Evolutionary conservation across 2,888 invertebrate species (phyloP).

Genomic region (Dascillus cervinus): DNA sequence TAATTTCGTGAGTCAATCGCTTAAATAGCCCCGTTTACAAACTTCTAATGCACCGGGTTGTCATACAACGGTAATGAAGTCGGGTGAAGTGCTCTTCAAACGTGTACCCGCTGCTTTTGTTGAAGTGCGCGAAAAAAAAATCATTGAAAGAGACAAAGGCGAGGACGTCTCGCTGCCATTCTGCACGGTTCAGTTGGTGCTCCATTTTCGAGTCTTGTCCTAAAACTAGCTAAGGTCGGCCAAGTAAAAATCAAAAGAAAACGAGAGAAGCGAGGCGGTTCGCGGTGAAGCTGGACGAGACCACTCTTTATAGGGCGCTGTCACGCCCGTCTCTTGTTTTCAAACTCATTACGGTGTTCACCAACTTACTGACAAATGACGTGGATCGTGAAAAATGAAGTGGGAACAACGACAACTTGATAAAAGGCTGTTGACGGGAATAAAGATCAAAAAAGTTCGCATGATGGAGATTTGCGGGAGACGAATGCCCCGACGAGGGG

Average conservation of each 20-base stretch:
- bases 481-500: slow-evolving; percentile 13
- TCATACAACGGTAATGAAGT: slow-evolving; percentile 22
- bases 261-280: slow-evolving; percentile 11
- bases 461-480: slow-evolving; percentile 17
- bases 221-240: slow-evolving; percentile 18
- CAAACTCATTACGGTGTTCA: slow-evolving; percentile 42
- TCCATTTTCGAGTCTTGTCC: slow-evolving; percentile 24
- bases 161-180: slow-evolving; percentile 17
- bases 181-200: slow-evolving; percentile 25
- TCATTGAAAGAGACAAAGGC: slow-evolving; percentile 19
- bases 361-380: slow-evolving; percentile 43
- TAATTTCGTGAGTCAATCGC: slow-evolving; percentile 19
- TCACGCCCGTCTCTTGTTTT: slow-evolving; percentile 43
- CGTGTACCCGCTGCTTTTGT: slow-evolving; percentile 20
- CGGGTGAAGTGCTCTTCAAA: slow-evolving; percentile 19
- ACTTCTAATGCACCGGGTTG: slow-evolving; percentile 9
- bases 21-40: slow-evolving; percentile 18
- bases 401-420: slow-evolving; percentile 41
- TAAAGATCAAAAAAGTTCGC: slow-evolving; percentile 32
- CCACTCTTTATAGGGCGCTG: slow-evolving; percentile 21
- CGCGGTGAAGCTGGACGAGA: slow-evolving; percentile 12
- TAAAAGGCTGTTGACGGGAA: slow-evolving; percentile 40
- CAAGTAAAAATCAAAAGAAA: slow-evolving; percentile 23
- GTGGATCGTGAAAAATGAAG: slow-evolving; percentile 43
- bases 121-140: slow-evolving; percentile 19